Evolutionary conservation across 2,797 vertebrate genomes (phyloP), one percentile per base, ranked within the genome.

Genomic region (Syngnathus rostellatus): DNA sequence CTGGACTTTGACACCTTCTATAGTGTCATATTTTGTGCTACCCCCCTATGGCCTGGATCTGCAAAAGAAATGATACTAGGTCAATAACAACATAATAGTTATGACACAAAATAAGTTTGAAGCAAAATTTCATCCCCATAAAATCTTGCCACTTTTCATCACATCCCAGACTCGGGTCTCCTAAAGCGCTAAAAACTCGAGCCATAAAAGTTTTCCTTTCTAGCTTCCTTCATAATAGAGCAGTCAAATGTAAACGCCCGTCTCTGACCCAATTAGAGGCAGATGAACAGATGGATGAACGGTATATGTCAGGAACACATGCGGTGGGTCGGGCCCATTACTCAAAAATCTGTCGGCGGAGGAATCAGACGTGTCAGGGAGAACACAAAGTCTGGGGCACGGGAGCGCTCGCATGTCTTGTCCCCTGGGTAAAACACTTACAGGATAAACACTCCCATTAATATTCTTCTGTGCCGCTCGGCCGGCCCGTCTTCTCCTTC

Each of bases 381-480:
- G 21, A 45, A 62, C 60, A 45, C 40, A 62, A 43, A 62, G 40
- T 62, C 72, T 80, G 71, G 76, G 70, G 75, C 80, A 67, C 68
- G 80, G 81, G 83, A 79, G 78, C 68, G 74, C 75, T 85, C 82
- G 79, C 75, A 67, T 78, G 79, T 77, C 78, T 70, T 12, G 64
- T 74, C 83, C 87, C 79, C 54, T 68, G 63, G 73, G 82, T 83
- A 73, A 83, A 85, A 84, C 82, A 83, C 81, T 85, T 86, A 84
- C 73, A 78, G 78, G 77, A 82, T 86, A 87, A 88, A 87, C 81
- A 85, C 81, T 82, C 72, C 83, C 77, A 87, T 91, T 91, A 89
- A 91, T 90, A 91, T 91, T 91, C 90, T 81, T 82, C 77, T 70
- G 75, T 74, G 82, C 77, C 68, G 50, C 71, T 72, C 59, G 39